Conservation (phyloP, 2,888 invertebrate genomes). For the Lasioglossum morio region DNA sequence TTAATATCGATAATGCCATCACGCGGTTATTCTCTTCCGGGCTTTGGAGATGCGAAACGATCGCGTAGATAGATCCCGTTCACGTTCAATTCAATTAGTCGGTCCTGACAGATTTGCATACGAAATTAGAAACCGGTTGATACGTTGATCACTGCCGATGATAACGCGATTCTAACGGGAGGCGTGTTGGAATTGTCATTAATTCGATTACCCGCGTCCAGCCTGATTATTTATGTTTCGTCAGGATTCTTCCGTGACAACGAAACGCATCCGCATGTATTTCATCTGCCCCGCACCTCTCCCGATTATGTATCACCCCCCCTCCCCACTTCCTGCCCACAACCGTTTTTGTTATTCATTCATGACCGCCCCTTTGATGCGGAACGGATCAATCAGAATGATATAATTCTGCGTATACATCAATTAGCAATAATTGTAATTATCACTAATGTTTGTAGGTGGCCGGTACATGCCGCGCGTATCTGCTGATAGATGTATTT, state of each 20-base stretch:
- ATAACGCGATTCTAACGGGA: slow-evolving; percentile 58
- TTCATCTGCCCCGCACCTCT: neutral
- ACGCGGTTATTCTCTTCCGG: slow-evolving; percentile 1
- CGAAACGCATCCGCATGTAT: neutral
- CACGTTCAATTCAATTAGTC: slow-evolving; percentile 57
- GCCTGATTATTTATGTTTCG: slow-evolving; percentile 58
- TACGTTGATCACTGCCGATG: slow-evolving; percentile 57
- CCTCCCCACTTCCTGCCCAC: neutral
- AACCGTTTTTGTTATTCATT: slow-evolving; percentile 60
- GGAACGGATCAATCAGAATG: slow-evolving; percentile 60
- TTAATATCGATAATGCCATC: neutral
- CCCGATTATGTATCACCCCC: neutral
- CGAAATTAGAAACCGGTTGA: slow-evolving; percentile 62
- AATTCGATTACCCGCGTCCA: slow-evolving; percentile 53
- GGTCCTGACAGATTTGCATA: slow-evolving; percentile 60
- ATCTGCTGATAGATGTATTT: slow-evolving; percentile 45
- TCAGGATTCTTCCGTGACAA: slow-evolving; percentile 56
- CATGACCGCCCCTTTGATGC: slow-evolving; percentile 55
- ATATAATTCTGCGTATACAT: slow-evolving; percentile 58
- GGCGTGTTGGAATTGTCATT: slow-evolving; percentile 52
- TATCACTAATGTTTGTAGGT: slow-evolving; percentile 57
- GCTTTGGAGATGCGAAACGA: slow-evolving; percentile 26
- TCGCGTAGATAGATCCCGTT: slow-evolving; percentile 44
- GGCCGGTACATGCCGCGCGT: slow-evolving; percentile 31
- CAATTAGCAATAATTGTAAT: slow-evolving; percentile 62